Conservation (phyloP, 1,140 invertebrate genomes). For the Euura lappo region DNA sequence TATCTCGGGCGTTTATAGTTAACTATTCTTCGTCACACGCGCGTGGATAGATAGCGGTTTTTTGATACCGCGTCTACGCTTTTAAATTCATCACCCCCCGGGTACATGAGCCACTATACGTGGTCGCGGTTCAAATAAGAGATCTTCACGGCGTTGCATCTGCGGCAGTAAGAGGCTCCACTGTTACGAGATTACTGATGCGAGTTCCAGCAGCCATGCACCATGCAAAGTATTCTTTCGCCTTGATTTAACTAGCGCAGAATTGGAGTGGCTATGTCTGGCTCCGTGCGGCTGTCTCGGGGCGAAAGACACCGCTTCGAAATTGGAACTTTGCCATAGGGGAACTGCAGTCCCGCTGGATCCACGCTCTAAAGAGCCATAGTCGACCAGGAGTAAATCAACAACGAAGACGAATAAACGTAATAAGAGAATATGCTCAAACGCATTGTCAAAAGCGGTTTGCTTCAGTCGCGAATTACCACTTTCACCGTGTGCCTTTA, state of each 20-base stretch:
- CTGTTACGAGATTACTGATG: background rate
- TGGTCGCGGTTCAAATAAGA: background rate
- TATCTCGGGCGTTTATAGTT: too few relatives aligned
- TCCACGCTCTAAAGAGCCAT: background rate
- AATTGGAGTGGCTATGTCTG: slow-evolving; percentile 3
- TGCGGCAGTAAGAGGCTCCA: background rate
- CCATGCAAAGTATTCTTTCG: background rate
- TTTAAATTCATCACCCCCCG: too few relatives aligned
- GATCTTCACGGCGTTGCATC: background rate
- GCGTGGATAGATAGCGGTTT: too few relatives aligned
- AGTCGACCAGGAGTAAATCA: background rate
- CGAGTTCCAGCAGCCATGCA: background rate
- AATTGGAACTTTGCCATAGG: background rate
- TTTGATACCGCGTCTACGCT: too few relatives aligned
- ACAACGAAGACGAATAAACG: background rate
- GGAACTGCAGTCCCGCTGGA: background rate
- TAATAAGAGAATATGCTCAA: background rate
- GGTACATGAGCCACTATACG: background rate
- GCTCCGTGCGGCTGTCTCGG: background rate
- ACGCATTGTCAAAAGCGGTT: background rate
- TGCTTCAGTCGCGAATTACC: background rate
- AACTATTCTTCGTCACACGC: too few relatives aligned
- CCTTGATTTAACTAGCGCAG: slow-evolving; percentile 4
- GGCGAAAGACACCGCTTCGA: background rate
- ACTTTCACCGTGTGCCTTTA: too few relatives aligned